A percentile compares a stretch with the other conserved stretches of the same genome.
phyloP scores from a whole-genome alignment of 2,113 vertebrate genomes.

The Rhinolophus ferrumequinum region DNA sequence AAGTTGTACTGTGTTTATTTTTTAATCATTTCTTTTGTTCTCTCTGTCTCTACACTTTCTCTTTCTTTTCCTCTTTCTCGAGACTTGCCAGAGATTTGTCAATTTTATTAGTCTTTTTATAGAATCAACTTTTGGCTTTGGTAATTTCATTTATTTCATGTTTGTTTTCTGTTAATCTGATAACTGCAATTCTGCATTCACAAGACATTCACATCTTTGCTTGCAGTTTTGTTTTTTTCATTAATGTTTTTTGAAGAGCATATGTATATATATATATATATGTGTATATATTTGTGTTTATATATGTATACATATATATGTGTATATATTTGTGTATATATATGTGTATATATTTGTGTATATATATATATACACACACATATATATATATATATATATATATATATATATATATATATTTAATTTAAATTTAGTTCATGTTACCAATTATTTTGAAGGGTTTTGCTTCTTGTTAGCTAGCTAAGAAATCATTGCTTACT shows the following conservation, averaged over 20 bases:
- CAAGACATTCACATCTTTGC: not conserved
- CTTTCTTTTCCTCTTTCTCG: not conserved
- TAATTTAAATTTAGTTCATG: not conserved
- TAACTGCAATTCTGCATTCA: not conserved
- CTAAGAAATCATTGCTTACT: not conserved
- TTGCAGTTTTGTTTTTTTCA: not conserved
- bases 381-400: not conserved
- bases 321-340: too few relatives aligned
- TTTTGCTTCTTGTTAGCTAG: not conserved
- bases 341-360: too few relatives aligned
- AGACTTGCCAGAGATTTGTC: not conserved
- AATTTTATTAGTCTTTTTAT: not conserved
- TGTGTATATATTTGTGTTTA: too few relatives aligned
- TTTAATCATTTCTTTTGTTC: not conserved
- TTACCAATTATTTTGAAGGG: not conserved
- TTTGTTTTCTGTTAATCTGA: not conserved
- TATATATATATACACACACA: too few relatives aligned
- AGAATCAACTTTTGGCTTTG: not conserved
- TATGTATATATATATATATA: not conserved
- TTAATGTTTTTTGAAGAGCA: not conserved
- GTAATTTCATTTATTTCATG: not conserved
- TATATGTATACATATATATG: not conserved
- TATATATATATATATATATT: not conserved
- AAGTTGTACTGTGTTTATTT: not conserved
- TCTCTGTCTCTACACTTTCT: not conserved